Evolutionary conservation across 2,888 invertebrate species (phyloP).

Genomic region (Hyposoter dolosus): DNA sequence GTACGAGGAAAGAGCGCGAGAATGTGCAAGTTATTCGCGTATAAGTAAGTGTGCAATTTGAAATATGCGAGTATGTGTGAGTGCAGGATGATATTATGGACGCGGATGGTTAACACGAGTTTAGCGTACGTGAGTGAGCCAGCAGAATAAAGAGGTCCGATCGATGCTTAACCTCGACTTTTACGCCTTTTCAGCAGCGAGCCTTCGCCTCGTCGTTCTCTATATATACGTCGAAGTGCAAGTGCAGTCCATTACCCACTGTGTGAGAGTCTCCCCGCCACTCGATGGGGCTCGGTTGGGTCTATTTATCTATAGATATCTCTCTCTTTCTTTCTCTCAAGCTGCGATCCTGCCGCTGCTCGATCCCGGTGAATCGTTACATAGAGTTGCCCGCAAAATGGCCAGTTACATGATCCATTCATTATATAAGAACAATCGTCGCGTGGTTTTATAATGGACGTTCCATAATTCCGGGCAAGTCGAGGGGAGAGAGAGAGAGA

Average conservation of each 20-base stretch:
- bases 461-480: constrained; percentile 80
- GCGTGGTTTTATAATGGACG: constrained; percentile 81
- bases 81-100: neutral
- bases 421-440: constrained; percentile 85
- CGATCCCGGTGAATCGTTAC: constrained; percentile 46
- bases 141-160: neutral
- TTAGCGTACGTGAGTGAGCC: neutral
- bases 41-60: constrained; percentile 57
- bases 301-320: constrained; percentile 27
- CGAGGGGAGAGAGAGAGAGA: constrained; percentile 23
- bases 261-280: neutral
- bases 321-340: constrained; percentile 55
- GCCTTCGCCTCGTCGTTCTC: neutral
- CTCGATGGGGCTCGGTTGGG: neutral
- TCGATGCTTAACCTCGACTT: neutral
- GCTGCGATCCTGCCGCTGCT: constrained; percentile 55
- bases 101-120: neutral
- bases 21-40: constrained; percentile 54
- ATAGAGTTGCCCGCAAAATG: constrained; percentile 74
- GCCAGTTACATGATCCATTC: constrained; percentile 84
- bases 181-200: constrained; percentile 13
- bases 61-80: constrained; percentile 24
- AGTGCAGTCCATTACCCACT: constrained; percentile 39
- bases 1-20: constrained; percentile 20
- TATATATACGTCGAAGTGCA: constrained; percentile 45